Evolutionary conservation across 1,140 invertebrate species (phyloP), one percentile per base, ranked within the genome.

Genomic region (Pogonomyrmex californicus): DNA sequence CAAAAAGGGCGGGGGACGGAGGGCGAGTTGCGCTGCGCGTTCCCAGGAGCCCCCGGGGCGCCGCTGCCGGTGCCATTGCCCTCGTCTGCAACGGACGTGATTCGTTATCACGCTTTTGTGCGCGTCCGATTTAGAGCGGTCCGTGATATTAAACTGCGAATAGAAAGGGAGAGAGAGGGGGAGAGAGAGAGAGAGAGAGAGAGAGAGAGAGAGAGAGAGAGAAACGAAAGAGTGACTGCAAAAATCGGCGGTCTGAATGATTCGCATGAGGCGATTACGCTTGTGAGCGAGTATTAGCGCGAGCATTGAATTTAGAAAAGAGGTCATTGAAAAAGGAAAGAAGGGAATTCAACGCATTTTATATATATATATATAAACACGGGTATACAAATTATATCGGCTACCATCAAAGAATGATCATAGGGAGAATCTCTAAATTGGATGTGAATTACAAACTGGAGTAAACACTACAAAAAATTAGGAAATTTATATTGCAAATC

Each of bases 51-150:
- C 79, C 68, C 86, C 75, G 62, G 66, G 79, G 78, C 78, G 86
- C 78, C 86, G 79, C 60, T 85, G 68, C 65, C 78, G 68, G 86
- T 87, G 79, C 86, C 79, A 83, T 87, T 87, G 86, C 86, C 68
- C 86, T 75, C 79, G 79, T 87, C 86, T 85, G 86, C 78, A 87
- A 87, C 81, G 86, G 79, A 87, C 86, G 86, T 83, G 86, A 83
- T 82, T 87, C 86, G 86, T 87, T 87, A 87, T 82, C 82, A 85
- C 82, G 82, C 82, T 85, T 85, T 85, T 85, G 82, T 85, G 82
- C 71, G 82, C 71, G 71, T 85, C 71, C 70, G 82, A 85, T 76
- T 85, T 76, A 76, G 82, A 85, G 71, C 71, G 58, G 71, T 49
- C 41, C 66, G 71, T 60, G 82, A 85, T 85, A 85, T 85, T 85